Conservation (phyloP, 1,140 invertebrate genomes). For the Drosophila takahashii region DNA sequence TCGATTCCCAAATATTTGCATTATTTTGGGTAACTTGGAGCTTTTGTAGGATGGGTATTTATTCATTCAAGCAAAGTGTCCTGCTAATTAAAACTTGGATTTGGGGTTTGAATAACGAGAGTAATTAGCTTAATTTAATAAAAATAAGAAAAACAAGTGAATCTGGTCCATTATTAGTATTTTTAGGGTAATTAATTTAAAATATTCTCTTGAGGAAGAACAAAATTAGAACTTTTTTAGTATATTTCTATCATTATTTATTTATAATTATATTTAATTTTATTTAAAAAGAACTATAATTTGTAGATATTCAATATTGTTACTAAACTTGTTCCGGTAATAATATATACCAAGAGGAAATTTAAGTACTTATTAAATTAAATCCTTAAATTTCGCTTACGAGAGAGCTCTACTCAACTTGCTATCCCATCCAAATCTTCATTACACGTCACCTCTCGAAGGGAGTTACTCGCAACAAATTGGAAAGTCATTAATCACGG, state of each 20-base stretch:
- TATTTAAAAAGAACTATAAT: no score
- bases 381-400: neutral
- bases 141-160: no score
- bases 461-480: slow-evolving; percentile 34
- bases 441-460: slow-evolving; percentile 1
- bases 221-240: no score
- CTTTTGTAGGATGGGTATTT: slow-evolving; percentile 1
- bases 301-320: no score
- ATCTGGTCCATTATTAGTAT: no score
- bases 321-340: no score
- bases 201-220: neutral
- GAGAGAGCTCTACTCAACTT: neutral
- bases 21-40: slow-evolving; percentile 29
- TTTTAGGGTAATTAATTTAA: no score
- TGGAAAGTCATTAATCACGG: slow-evolving; percentile 75
- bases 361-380: neutral
- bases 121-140: neutral
- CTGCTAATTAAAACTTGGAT: neutral
- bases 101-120: neutral
- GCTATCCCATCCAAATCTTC: slow-evolving; percentile 3
- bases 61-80: neutral
- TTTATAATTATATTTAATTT: no score
- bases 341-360: neutral
- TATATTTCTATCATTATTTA: no score
- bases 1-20: slow-evolving; percentile 81